Evolutionary conservation across 2,888 invertebrate species (phyloP).

Genomic region (Monochamus alternatus): DNA sequence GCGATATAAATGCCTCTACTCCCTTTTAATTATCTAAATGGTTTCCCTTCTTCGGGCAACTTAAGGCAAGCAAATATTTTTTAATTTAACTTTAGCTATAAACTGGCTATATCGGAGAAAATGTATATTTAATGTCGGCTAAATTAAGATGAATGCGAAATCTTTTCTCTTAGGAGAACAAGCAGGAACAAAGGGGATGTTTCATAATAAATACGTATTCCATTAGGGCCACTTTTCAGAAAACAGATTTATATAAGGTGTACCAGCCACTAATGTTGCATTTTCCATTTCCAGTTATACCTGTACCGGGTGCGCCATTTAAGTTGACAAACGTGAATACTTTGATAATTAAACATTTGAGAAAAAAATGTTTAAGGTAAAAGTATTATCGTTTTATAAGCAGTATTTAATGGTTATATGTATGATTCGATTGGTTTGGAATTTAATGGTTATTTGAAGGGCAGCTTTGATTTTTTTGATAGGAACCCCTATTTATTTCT

Average conservation of each 20-base stretch:
- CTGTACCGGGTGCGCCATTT: too few species aligned
- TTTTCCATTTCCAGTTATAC: too few species aligned
- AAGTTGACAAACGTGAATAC: too few species aligned
- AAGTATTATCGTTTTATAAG: too few species aligned
- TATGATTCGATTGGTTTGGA: too few species aligned
- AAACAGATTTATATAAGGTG: not conserved
- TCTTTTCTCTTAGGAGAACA: not conserved
- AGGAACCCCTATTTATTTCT: too few species aligned
- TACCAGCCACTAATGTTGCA: not conserved
- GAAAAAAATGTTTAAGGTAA: too few species aligned
- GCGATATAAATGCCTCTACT: constrained; percentile 15
- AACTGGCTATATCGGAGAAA: constrained; percentile 18
- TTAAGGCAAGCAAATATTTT: constrained; percentile 24
- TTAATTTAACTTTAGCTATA: constrained; percentile 18
- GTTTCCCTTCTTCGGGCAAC: constrained; percentile 15
- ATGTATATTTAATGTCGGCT: constrained; percentile 26
- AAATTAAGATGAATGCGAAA: constrained; percentile 22
- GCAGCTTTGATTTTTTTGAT: too few species aligned
- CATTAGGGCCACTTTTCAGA: too few species aligned
- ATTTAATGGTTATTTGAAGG: too few species aligned
- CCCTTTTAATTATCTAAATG: constrained; percentile 36
- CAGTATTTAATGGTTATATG: too few species aligned
- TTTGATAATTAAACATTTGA: too few species aligned
- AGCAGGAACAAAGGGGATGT: not conserved
- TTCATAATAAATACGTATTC: not conserved